Evolutionary conservation across 2,113 vertebrate genomes (phyloP), one percentile per base, ranked within the genome.

Genomic region (Agapornis roseicollis): DNA sequence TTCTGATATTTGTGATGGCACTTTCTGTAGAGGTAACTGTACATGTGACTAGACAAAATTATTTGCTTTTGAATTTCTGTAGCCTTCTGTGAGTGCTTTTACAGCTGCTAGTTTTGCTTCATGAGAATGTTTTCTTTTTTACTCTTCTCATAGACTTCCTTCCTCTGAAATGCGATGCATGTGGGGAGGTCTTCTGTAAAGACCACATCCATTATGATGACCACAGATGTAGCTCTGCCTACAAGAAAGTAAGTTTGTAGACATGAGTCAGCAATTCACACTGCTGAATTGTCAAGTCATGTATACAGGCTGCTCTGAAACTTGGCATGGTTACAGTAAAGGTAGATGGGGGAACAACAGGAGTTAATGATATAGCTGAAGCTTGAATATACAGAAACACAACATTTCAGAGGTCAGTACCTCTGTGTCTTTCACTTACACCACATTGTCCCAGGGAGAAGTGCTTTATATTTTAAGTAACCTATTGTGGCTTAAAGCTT

Each of bases 131-230:
- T 31, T 50, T 56, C 5, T 20, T 14, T 17, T 10, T 55, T 39
- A 13, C 42, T 66, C 13, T 17, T 64, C n/a, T 85, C 85, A 4
- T 92, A 99, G 99, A 99, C 97, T 99, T 99, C 85, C 99, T 99
- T 94, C 99, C 99, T 5, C 97, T 99, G 98, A 99, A 95, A 96
- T 99, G 99, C 9, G 98, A 99, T 3, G 98, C 98, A 0, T 99
- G 99, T 97, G 88, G 98, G 53, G 98, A 98, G 23, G 98, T 99
- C 61, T 99, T 99, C 97, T 99, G 99, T 89, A 99, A 99, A 95
- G 98, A 99, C 86, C 99, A 99, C 83, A 98, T 99, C 79, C 97
- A 97, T 6, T 99, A 98, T 7, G 96, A 97, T 79, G 98, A 97
- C 66, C 99, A 99, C 95, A 98, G 97, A 56, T 99, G 99, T 96